A percentile compares a stretch with the other conserved stretches of the same genome.
Conservation (phyloP, 92 coral and sea anemone genomes). For the Zoanthus sansibaricus region DNA sequence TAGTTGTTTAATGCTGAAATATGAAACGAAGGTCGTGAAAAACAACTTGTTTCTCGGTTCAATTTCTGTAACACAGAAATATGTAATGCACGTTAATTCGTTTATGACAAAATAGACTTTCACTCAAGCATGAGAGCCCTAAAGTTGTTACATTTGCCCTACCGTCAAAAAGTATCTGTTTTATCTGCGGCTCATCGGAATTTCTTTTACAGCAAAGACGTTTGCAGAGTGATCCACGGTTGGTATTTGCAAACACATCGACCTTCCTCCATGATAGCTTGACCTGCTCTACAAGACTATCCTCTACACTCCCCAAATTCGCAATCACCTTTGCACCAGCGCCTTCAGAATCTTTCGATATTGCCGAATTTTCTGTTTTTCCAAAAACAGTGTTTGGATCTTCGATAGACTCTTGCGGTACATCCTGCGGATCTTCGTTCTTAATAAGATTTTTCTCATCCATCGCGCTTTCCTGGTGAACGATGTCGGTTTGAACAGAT, state of each 20-base stretch:
- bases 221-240: constrained; percentile 70
- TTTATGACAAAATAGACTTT: too few relatives aligned
- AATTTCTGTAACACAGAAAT: too few relatives aligned
- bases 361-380: constrained; percentile 12
- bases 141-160: neutral
- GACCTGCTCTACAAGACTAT: constrained; percentile 65
- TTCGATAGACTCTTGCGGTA: neutral
- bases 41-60: too few relatives aligned
- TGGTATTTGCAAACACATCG: constrained; percentile 83
- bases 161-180: constrained; percentile 91
- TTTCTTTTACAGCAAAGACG: constrained; percentile 71
- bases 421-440: constrained; percentile 30
- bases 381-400: constrained; percentile 6
- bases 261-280: constrained; percentile 81
- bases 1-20: too few relatives aligned
- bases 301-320: constrained; percentile 65
- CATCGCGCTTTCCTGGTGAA: neutral
- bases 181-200: constrained; percentile 65
- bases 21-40: too few relatives aligned
- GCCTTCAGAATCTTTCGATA: constrained; percentile 52
- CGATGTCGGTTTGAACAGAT: neutral
- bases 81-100: too few relatives aligned
- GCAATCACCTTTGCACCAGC: constrained; percentile 63
- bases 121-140: neutral
- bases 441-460: constrained; percentile 45